Evolutionary conservation across 2,888 invertebrate genomes (phyloP), one percentile per base, ranked within the genome.

Genomic region (Platerodrilus igneus): DNA sequence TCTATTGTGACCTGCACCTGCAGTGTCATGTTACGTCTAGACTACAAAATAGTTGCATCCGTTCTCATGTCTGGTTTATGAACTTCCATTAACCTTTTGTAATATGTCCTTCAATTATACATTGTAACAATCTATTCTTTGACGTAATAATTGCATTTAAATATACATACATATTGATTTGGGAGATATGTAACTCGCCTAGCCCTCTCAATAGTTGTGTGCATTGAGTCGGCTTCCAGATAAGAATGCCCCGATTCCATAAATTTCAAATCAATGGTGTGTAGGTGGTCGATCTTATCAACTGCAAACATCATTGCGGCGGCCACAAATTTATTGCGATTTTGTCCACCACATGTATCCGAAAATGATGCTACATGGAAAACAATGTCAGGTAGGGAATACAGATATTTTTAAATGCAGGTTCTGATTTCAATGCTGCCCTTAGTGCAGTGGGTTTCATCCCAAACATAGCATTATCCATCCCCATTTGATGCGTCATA

Each of bases 191-290:
- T 41, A 25, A 44, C 36, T 33, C 40, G 41, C 17, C 34, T 28
- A 28, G 37, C 43, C 34, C 44, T 39, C 27, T 50, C 48, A n/a
- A 54, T 52, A 2, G 46, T 43, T 0, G 44, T 29, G 33, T 54
- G 51, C 43, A 51, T 52, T 7, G 39, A 36, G 14, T 44, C 39
- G 2, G 17, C 37, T 20, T 41, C 41, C 22, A 41, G n/a, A 22
- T 41, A 44, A 8, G 35, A 39, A 20, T 39, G 38, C 4, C 31
- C 39, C 6, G 8, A 18, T 23, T 42, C 34, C 18, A 42, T 29
- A 37, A 33, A 49, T 29, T 56, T 55, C n/a, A 51, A 33, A 33
- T 55, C 36, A 36, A 37, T 32, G 15, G 23, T 38, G 26, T 45
- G n/a, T 32, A 50, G 26, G 28, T 44, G 34, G 5, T 30, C 14